Percentiles rank a stretch among this genome's conserved stretches.
These are phyloP conservation scores for Drosophila arizonae DNA, from an alignment of 1,140 invertebrate species.

Conservation along the genomic window DNA sequence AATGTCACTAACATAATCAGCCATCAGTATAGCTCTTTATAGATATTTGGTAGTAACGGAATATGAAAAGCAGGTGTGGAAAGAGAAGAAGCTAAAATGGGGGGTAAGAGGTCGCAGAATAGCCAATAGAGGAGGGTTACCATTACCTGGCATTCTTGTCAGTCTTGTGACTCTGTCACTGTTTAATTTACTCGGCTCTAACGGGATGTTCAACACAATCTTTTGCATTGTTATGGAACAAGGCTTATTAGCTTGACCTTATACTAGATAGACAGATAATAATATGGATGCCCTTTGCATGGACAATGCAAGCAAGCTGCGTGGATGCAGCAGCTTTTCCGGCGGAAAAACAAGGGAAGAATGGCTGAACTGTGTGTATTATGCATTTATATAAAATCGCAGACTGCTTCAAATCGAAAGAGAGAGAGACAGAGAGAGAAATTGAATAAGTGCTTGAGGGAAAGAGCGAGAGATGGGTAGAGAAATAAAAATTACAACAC, in stretches of 20 bases:
- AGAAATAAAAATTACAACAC: background rate
- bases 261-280: background rate
- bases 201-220: background rate
- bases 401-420: background rate
- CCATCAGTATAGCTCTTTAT: too few relatives aligned
- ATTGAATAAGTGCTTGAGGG: too few relatives aligned
- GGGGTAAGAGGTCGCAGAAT: too few relatives aligned
- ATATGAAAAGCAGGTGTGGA: too few relatives aligned
- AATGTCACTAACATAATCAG: too few relatives aligned
- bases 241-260: constrained; percentile 4
- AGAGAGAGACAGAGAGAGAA: background rate
- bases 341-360: background rate
- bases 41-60: too few relatives aligned
- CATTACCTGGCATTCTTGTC: too few relatives aligned
- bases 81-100: too few relatives aligned
- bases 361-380: background rate
- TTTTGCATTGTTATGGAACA: background rate
- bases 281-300: background rate
- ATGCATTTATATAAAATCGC: background rate
- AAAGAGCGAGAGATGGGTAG: background rate
- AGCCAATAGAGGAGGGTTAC: too few relatives aligned
- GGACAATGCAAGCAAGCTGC: background rate
- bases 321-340: background rate
- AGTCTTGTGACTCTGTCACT: background rate
- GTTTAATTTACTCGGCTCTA: background rate